Evolutionary conservation across 2,113 vertebrate genomes (phyloP).

Genomic region (Mohoua ochrocephala): DNA sequence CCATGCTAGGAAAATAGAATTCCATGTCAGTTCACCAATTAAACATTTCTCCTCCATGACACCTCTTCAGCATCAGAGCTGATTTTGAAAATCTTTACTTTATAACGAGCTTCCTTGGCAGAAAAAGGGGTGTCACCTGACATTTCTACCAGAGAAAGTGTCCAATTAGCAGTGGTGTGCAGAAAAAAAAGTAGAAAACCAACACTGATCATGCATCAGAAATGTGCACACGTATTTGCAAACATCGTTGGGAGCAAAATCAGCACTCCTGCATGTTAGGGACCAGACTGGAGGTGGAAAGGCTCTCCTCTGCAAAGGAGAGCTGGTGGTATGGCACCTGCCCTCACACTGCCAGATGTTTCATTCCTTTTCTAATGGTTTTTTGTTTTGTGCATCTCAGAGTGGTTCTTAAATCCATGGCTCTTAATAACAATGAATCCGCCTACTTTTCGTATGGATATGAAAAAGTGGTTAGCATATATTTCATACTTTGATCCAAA

Average conservation of each 20-base stretch:
- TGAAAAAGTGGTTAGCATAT: not conserved
- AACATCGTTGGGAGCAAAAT: not conserved
- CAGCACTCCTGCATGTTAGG: not conserved
- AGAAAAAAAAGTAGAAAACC: not conserved
- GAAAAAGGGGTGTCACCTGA: not conserved
- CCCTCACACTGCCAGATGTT: not conserved
- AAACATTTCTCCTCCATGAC: not conserved
- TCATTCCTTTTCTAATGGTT: not conserved
- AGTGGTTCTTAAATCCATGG: not conserved
- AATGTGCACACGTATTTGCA: not conserved
- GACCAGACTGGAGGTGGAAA: not conserved
- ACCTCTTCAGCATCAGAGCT: not conserved
- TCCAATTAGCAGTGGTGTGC: not conserved
- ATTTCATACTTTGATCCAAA: not conserved
- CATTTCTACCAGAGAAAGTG: not conserved
- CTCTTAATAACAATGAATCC: not conserved
- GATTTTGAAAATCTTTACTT: not conserved
- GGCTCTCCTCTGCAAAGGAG: not conserved
- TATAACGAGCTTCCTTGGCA: not conserved
- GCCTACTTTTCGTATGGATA: not conserved
- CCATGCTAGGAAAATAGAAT: not conserved
- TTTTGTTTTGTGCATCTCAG: not conserved
- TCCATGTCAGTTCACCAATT: not conserved
- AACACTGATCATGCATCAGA: not conserved
- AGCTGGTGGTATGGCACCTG: not conserved